phyloP scores from a whole-genome alignment of 2,797 vertebrate species.

The Euthynnus affinis region DNA sequence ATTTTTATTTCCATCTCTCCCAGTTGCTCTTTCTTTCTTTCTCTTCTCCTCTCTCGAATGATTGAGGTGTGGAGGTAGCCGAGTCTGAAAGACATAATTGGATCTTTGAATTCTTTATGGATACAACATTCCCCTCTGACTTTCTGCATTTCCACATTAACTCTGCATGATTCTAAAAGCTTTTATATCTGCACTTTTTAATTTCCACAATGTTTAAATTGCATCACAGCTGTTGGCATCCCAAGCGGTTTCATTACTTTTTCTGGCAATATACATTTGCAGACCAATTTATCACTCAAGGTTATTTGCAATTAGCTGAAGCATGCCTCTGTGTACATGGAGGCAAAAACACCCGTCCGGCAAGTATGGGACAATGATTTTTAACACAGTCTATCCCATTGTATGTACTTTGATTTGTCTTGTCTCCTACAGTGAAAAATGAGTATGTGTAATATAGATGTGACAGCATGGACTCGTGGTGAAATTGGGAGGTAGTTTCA shows the following conservation, averaged over 20 bases:
- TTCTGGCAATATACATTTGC: conserved; percentile 31
- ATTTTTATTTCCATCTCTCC: conserved; percentile 6
- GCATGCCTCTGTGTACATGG: not conserved
- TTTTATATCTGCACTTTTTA: conserved; percentile 37
- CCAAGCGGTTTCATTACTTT: conserved; percentile 35
- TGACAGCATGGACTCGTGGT: not conserved
- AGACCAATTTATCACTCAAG: conserved; percentile 35
- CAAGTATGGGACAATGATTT: not conserved
- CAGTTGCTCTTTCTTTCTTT: conserved; percentile 10
- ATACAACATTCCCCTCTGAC: conserved; percentile 54
- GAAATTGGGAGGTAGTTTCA: conserved; percentile 8
- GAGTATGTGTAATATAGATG: conserved; percentile 7
- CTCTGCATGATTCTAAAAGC: conserved; percentile 28
- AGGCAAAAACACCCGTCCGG: conserved; percentile 30
- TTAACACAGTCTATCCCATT: conserved; percentile 18
- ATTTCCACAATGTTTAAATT: conserved; percentile 40
- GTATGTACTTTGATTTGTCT: conserved; percentile 33
- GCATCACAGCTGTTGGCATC: conserved; percentile 41
- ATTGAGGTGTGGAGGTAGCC: conserved; percentile 55
- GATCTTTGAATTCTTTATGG: conserved; percentile 72
- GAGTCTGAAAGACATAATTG: conserved; percentile 67
- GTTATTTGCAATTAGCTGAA: conserved; percentile 44
- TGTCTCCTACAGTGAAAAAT: not conserved
- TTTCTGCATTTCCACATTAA: conserved; percentile 45
- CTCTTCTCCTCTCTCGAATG: conserved; percentile 32